Evolutionary conservation across 2,888 invertebrate genomes (phyloP), one percentile per base, ranked within the genome.

Genomic region (Eupeodes latifasciatus): DNA sequence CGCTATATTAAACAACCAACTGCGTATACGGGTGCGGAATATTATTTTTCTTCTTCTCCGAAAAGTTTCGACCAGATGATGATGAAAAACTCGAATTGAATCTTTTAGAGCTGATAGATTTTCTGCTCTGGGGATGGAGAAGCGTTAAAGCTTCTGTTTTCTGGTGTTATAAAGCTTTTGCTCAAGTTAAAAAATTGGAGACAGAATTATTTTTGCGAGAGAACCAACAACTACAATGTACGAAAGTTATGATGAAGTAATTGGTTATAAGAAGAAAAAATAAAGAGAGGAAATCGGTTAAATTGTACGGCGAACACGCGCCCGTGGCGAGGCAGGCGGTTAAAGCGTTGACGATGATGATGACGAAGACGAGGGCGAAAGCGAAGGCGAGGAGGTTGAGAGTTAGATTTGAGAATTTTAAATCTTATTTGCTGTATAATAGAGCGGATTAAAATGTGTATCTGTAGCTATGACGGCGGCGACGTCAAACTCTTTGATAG

Each of bases 21-120:
- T 88, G 77, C 75, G 85, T 85, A 64, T 11, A 75, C 88, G 88
- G 85, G 84, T 88, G 88, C 77, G 78, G 72, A 84, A 81, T 74
- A 77, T 77, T 69, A 81, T 77, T 78, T 84, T 77, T 78, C 78
- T 74, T 44, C 59, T 74, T 84, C 85, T 85, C 78, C 88, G 69
- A 71, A 81, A 86, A 75, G 75, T 72, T 27, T 53, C 82, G 82
- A 86, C 86, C 86, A 86, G 86, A 86, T 86, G 86, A 79, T 82
- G 81, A 79, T 83, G 82, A 75, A 79, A 82, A 85, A 78, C 85
- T 85, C 85, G 81, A 88, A 78, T 78, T 64, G 69, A 81, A 88
- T 88, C 88, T 88, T 78, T 57, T 19, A 34, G 76, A 51, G 76
- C 67, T 77, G 76, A 78, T 71, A 81, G 53, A 16, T 74, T 85